phyloP scores from a whole-genome alignment of 1,140 invertebrate species.

The Eciton burchellii region DNA sequence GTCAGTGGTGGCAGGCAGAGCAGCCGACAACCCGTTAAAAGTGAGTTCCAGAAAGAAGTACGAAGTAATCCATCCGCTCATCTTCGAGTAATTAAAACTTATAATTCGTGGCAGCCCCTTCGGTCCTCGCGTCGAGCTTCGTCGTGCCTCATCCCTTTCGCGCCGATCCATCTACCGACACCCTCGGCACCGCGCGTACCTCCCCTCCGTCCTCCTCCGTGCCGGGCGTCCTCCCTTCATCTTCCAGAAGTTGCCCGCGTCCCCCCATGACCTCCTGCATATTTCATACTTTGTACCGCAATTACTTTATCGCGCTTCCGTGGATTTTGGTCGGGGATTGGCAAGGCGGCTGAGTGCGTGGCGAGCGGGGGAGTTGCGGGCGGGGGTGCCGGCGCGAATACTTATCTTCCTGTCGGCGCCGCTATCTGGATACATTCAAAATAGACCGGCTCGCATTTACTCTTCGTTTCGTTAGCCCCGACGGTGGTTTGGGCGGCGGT shows the following conservation, averaged over 20 bases:
- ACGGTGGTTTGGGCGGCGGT: slow-evolving; percentile 8
- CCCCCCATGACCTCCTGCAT: slow-evolving; percentile 75
- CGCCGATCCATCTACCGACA: slow-evolving; percentile 52
- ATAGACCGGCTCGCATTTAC: slow-evolving; percentile 50
- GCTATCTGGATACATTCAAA: slow-evolving; percentile 61
- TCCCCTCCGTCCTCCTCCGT: slow-evolving; percentile 34
- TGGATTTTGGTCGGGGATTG: slow-evolving; percentile 68
- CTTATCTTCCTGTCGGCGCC: slow-evolving; percentile 71
- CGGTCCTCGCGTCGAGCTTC: slow-evolving; percentile 29
- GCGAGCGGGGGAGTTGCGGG: neutral
- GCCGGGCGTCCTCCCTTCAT: slow-evolving; percentile 61
- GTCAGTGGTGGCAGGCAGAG: slow-evolving; percentile 30
- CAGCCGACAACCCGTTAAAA: slow-evolving; percentile 66
- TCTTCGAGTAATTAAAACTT: slow-evolving; percentile 82
- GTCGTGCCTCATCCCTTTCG: slow-evolving; percentile 47
- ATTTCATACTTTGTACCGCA: slow-evolving; percentile 77
- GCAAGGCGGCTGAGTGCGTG: slow-evolving; percentile 12
- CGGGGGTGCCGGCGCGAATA: slow-evolving; percentile 54
- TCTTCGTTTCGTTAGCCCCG: slow-evolving; percentile 60
- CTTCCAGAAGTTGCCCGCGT: slow-evolving; percentile 52
- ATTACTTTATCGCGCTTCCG: slow-evolving; percentile 76
- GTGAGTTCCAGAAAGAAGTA: slow-evolving; percentile 70
- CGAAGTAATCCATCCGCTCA: slow-evolving; percentile 79
- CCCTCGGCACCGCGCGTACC: slow-evolving; percentile 39
- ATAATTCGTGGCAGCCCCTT: slow-evolving; percentile 75